Base-by-base conservation (phyloP, 2,888 invertebrate genomes). In the Hydroisotoma schaefferi region DNA sequence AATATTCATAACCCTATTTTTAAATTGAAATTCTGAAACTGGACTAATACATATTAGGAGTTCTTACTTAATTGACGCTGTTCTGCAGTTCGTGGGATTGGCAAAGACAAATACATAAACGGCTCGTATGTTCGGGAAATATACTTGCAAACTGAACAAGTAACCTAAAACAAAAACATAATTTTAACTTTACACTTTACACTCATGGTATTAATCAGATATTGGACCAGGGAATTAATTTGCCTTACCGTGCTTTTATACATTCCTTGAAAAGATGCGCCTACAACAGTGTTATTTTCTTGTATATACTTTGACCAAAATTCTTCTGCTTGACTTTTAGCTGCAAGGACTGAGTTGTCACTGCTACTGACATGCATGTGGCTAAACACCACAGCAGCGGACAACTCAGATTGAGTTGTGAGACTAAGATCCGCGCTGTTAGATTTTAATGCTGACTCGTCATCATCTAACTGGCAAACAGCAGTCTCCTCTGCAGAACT, bases 31-130 rank as follows among this genome's bases (percentile, higher is more conserved):
- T 23, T 22, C 22, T 20, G 33, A 40, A 6, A 27, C n/a, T 51
- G 27, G 18, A 12, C 15, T 44, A n/a, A n/a, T n/a, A n/a, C n/a
- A n/a, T n/a, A n/a, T n/a, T 5, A 12, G 12, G 5, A 40, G 15
- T 33, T 18, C 68, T 61, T 64, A 71, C 69, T 52, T 20, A 69
- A 18, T 20, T 68, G 58, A 18, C 81, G 40, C n/a, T n/a, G 77
- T 72, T 84, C 83, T 79, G 82, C 81, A 26, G 83, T 84, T 70
- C 81, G 80, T 44, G 85, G 85, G 62, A 85, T 77, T 4, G 84
- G 84, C 43, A 85, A 81, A 33, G 84, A 83, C n/a, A 85, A 77
- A 74, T 84, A 84, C 83, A 84, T 84, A 72, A 85, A 85, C 25
- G 85, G 84, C 70, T 84, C 84, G 72, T 83, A 84, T 10, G 84